Base-by-base conservation (phyloP, 2,797 vertebrate genomes). In the Smutsia temminckii region DNA sequence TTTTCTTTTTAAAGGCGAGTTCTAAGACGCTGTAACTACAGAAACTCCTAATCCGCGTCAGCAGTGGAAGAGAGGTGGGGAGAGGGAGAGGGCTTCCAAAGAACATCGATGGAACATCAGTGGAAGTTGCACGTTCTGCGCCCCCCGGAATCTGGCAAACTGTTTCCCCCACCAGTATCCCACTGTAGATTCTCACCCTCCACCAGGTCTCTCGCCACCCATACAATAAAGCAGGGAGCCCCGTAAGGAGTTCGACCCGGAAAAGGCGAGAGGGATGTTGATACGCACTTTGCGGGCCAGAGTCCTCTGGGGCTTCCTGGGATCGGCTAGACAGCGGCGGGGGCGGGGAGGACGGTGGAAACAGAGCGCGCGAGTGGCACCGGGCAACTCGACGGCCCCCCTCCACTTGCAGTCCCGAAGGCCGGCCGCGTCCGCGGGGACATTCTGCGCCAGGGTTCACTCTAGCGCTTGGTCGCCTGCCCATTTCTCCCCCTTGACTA, bases 171-270 rank as follows among this genome's bases (percentile, higher is more conserved):
- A 27, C 51, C 20, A 20, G 11, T n/a, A 34, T 27, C 78, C 57
- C 49, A 61, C 81, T 49, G 57, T 46, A 49, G 53, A 61, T 46
- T 46, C 57, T 63, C 85, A 86, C 85, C 64, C 49, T 59, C 29
- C 32, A 74, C 88, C 68, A 55, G 46, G 59, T 74, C 89, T 80
- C 85, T 84, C 18, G 7, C 74, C 91, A 93, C 79, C 93, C 92
- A 63, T 78, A 96, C 75, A 95, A 95, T 93, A 95, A 96, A 97
- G 94, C 93, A n/a, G 94, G 89, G 96, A 95, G 61, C 92, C 94
- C 91, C 66, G 83, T 68, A 71, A 91, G 16, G 61, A 93, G 51
- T 89, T 89, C 91, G 93, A 97, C 91, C 95, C 96, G 96, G 96
- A 97, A 97, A 96, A 95, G 64, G 81, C 83, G 13, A 95, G 66